Evolutionary conservation across 1,140 invertebrate species (phyloP), one percentile per base, ranked within the genome.

Genomic region (Contarinia nasturtii): DNA sequence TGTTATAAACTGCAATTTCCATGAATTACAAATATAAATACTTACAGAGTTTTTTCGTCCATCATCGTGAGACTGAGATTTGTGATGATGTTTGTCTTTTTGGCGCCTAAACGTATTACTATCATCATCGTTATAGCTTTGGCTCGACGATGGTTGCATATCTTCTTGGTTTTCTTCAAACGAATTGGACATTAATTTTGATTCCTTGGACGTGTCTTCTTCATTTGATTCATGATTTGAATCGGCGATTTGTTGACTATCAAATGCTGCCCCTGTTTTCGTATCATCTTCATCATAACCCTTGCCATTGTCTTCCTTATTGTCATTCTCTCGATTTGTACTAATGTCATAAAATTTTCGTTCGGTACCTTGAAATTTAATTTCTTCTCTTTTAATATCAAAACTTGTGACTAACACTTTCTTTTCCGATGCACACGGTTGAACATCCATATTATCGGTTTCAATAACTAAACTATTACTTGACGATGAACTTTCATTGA

Each of bases 341-440:
- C 18, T 19, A 17, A 2, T 7, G 3, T 18, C 10, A 7, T 8
- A 41, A 12, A 15, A 15, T n/a, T 15, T 8, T 38, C 61, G 56
- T 48, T 66, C 53, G 46, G 61, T 60, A 17, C 60, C 63, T 52
- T 65, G 52, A 36, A 63, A 61, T 50, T 56, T 64, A 33, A 64
- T 60, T n/a, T 57, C 54, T 51, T 62, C 56, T 52, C 63, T 57
- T 40, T 63, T 65, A 14, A 63, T 61, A 46, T 64, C 60, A 49
- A 62, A 60, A 46, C 22, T 59, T 45, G 7, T 58, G 54, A 1
- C 50, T 51, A 17, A 50, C 44, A 12, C 42, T 42, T 11, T 51
- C 40, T 18, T 44, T 19, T 40, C 40, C 22, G 27, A 44, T 33
- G n/a, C 20, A 12, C 22, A 27, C 21, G 44, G 36, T n/a, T 49